A percentile compares a stretch with the other conserved stretches of the same genome.
Evolutionary conservation across 2,797 vertebrate genomes (phyloP).

Genomic region (Aldrovandia affinis): DNA sequence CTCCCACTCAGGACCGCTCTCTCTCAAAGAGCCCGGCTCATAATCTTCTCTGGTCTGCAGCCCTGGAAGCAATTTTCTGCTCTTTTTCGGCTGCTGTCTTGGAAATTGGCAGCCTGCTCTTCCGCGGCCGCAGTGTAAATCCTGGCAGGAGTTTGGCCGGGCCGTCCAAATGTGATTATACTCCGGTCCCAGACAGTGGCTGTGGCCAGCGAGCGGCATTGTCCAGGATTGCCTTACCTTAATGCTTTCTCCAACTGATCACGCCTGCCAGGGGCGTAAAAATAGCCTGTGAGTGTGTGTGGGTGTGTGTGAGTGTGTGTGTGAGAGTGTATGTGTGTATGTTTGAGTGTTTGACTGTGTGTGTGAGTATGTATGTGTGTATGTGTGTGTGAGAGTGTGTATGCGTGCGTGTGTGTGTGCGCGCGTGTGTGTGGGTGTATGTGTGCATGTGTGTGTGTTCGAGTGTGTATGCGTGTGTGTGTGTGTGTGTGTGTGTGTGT

Average conservation of each 20-base stretch:
- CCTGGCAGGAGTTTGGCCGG: slow-evolving; percentile 77
- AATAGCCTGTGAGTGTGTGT: slow-evolving; percentile 59
- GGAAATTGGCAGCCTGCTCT: slow-evolving; percentile 79
- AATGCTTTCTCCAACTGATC: slow-evolving; percentile 74
- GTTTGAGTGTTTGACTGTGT: too few relatives aligned
- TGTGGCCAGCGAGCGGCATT: slow-evolving; percentile 78
- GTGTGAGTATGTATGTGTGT: too few relatives aligned
- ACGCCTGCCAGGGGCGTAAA: slow-evolving; percentile 69
- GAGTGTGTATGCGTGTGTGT: not conserved
- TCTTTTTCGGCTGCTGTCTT: slow-evolving; percentile 79
- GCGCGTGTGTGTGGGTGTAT: not conserved
- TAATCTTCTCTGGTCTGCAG: slow-evolving; percentile 83
- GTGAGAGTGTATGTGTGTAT: not conserved
- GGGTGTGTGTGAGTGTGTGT: slow-evolving; percentile 42
- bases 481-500: too few relatives aligned
- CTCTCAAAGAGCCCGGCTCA: slow-evolving; percentile 83
- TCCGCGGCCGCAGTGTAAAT: slow-evolving; percentile 83
- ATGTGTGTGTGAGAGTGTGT: slow-evolving; percentile 7
- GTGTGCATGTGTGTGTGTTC: not conserved
- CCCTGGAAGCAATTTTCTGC: slow-evolving; percentile 83
- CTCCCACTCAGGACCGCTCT: slow-evolving; percentile 73
- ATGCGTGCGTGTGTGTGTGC: not conserved
- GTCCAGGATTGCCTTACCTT: slow-evolving; percentile 76
- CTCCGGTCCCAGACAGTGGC: slow-evolving; percentile 71
- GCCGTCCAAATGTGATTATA: slow-evolving; percentile 83